phyloP scores from a whole-genome alignment of 2,797 vertebrate genomes.

The Myiotriccus ornatus region DNA sequence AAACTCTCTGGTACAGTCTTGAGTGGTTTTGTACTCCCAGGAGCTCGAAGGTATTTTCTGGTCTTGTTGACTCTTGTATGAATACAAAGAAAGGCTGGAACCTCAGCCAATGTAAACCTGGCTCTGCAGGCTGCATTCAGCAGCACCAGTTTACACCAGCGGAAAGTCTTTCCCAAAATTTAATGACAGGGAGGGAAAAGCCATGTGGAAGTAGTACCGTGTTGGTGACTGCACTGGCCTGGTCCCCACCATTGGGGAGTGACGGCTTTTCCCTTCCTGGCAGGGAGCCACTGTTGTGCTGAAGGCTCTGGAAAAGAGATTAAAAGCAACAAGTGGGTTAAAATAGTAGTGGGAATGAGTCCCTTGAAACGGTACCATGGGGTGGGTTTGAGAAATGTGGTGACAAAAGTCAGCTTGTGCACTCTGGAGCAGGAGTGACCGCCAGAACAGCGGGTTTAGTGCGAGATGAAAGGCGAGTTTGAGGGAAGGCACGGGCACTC shows the following conservation, averaged over 20 bases:
- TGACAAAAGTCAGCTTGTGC: not conserved
- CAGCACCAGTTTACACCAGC: not conserved
- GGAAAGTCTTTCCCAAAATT: not conserved
- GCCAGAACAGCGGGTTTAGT: not conserved
- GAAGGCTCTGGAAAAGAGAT: constrained; percentile 9
- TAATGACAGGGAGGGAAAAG: not conserved
- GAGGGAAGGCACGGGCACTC: not conserved
- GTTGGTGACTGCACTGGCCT: not conserved
- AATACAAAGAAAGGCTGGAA: constrained; percentile 44
- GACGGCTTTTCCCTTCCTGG: constrained; percentile 21
- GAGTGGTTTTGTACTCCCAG: constrained; percentile 17
- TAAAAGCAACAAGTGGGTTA: constrained; percentile 35
- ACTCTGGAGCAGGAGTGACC: not conserved
- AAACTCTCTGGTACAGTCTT: not conserved
- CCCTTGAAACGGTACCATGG: not conserved
- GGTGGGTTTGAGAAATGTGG: not conserved
- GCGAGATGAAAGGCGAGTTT: rapidly evolving
- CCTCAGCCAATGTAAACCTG: constrained; percentile 44
- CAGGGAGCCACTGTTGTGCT: constrained; percentile 51
- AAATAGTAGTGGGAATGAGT: constrained; percentile 24
- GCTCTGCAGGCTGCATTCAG: constrained; percentile 6
- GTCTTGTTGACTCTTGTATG: constrained; percentile 38
- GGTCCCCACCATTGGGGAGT: not conserved
- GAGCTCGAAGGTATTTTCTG: constrained; percentile 35
- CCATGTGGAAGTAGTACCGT: not conserved